Conservation (phyloP, 2,113 vertebrate species). For the Semicossyphus pulcher region DNA sequence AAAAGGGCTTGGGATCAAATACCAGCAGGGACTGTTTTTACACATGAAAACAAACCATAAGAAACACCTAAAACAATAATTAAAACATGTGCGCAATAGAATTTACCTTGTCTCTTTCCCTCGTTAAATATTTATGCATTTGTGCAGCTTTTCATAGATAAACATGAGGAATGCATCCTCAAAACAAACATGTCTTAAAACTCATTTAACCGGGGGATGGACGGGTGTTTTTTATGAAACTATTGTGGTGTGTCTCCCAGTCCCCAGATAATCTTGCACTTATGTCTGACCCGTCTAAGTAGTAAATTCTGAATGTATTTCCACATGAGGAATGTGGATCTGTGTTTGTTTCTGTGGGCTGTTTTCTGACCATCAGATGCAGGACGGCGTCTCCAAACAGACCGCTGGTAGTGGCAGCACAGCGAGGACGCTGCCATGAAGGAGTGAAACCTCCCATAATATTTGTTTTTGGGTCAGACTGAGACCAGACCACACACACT, state of each 20-base stretch:
- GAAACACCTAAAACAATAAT: no score
- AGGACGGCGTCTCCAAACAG: constrained; percentile 12
- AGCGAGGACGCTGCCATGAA: constrained; percentile 20
- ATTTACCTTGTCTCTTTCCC: no score
- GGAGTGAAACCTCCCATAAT: constrained; percentile 37
- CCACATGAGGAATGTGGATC: background rate
- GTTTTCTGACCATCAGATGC: constrained; percentile 22
- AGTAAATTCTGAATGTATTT: background rate
- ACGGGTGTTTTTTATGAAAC: background rate
- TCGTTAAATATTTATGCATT: no score
- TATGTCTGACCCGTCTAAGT: background rate
- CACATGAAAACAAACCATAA: no score
- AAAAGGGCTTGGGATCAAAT: no score
- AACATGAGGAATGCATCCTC: no score
- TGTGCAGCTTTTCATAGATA: no score
- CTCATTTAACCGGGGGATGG: background rate
- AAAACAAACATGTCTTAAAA: no score
- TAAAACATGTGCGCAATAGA: no score
- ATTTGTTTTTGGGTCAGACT: constrained; percentile 56
- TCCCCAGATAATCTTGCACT: background rate
- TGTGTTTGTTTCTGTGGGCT: constrained; percentile 25
- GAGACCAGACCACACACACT: constrained; percentile 30
- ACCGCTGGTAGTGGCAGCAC: constrained; percentile 40
- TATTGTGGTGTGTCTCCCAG: background rate
- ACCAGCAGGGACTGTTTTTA: no score